Evolutionary conservation across 1,140 invertebrate genomes (phyloP).

Genomic region (Cherax quadricarinatus): DNA sequence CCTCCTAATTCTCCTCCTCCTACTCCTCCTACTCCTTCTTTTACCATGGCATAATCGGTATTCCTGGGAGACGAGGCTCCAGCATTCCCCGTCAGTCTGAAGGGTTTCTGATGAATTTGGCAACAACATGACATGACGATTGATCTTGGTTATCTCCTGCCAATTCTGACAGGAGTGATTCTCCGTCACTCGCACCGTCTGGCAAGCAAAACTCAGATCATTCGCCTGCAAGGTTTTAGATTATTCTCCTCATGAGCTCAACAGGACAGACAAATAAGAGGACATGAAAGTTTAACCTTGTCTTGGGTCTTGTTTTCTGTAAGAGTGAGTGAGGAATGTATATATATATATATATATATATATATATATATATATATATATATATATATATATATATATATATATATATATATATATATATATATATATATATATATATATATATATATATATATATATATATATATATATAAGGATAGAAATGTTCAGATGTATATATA

Average conservation of each 20-base stretch:
- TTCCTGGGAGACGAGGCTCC: background rate
- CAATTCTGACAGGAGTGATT: slow-evolving; percentile 1
- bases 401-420: too few species aligned
- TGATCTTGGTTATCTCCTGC: slow-evolving; percentile 18
- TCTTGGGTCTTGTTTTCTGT: too few species aligned
- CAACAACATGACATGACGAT: slow-evolving; percentile 31
- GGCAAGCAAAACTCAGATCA: background rate
- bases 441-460: too few species aligned
- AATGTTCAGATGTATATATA: too few species aligned
- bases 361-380: too few species aligned
- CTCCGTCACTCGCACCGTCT: background rate
- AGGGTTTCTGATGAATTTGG: background rate
- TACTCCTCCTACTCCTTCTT: background rate
- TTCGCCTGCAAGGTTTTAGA: background rate
- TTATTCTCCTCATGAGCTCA: background rate
- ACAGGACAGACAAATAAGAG: background rate
- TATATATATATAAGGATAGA: too few species aligned
- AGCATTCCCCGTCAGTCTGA: background rate
- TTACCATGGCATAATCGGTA: background rate
- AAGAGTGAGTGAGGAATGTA: too few species aligned
- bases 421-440: too few species aligned
- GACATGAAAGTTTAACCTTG: too few species aligned
- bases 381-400: too few species aligned
- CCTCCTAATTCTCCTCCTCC: background rate
- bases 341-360: too few species aligned